These are phyloP conservation scores for Cryptocephalus primarius DNA, from an alignment of 2,888 invertebrate species.

Conservation along the genomic window DNA sequence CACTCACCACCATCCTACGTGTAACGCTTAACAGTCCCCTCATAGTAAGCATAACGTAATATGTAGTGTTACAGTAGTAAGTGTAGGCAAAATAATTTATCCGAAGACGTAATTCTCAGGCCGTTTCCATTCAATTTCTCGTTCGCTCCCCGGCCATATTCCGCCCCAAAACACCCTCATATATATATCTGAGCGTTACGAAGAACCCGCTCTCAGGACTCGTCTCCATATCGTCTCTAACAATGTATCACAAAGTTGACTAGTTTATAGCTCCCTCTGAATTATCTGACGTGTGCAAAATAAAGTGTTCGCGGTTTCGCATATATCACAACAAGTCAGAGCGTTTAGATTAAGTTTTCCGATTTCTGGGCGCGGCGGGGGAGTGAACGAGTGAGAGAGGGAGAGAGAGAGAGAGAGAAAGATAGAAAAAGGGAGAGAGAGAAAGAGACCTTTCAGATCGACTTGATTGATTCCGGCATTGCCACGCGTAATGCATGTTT, in stretches of 20 bases:
- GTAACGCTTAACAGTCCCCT: no score
- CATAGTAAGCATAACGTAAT: no score
- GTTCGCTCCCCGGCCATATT: not conserved
- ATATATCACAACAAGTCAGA: conserved; percentile 29
- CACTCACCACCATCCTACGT: no score
- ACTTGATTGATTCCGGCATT: conserved; percentile 25
- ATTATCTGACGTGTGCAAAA: conserved; percentile 30
- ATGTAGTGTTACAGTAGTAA: no score
- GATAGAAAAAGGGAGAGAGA: no score
- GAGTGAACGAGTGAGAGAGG: no score
- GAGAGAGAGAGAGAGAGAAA: no score
- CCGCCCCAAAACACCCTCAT: not conserved
- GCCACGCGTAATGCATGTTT: conserved; percentile 27
- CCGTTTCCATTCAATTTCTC: not conserved
- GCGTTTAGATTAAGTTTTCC: conserved; percentile 29
- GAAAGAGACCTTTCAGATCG: conserved; percentile 22
- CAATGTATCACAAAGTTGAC: conserved; percentile 27
- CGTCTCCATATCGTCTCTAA: conserved; percentile 13
- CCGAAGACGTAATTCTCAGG: not conserved
- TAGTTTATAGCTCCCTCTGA: conserved; percentile 25
- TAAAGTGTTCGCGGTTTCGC: conserved; percentile 26
- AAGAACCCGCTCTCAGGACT: not conserved
- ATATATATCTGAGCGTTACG: not conserved
- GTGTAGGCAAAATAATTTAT: no score
- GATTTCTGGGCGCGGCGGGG: conserved; percentile 12